A percentile compares a stretch with the other conserved stretches of the same genome.
Evolutionary conservation across 2,888 invertebrate genomes (phyloP).

Genomic region (Scaptomyza reducta): DNA sequence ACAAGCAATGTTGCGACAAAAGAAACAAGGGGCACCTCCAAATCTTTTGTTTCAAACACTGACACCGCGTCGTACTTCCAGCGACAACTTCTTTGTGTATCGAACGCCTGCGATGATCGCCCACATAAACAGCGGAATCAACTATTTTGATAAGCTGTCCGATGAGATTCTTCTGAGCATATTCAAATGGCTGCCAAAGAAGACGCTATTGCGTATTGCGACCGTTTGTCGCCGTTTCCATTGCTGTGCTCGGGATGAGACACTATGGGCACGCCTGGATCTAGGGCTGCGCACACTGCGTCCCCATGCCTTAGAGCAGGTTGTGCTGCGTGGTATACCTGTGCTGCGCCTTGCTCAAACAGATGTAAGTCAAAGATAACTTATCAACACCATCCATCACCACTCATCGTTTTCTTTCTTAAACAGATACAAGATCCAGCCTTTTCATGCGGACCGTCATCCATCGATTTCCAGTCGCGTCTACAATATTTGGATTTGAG

Average conservation of each 20-base stretch:
- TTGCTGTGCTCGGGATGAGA: slow-evolving; percentile 91
- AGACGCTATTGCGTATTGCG: slow-evolving; percentile 88
- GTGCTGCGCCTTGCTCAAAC: slow-evolving; percentile 92
- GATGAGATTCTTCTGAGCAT: slow-evolving; percentile 94
- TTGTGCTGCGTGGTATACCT: slow-evolving; percentile 91
- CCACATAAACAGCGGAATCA: slow-evolving; percentile 82
- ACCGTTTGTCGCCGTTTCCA: slow-evolving; percentile 92
- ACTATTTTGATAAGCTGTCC: slow-evolving; percentile 89
- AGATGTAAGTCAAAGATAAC: slow-evolving; percentile 86
- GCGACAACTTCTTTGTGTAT: slow-evolving; percentile 82
- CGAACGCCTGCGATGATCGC: slow-evolving; percentile 71
- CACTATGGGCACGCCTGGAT: slow-evolving; percentile 93
- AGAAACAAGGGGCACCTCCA: slow-evolving; percentile 34
- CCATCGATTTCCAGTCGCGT: slow-evolving; percentile 85
- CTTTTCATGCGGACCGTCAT: slow-evolving; percentile 31
- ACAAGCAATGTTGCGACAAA: slow-evolving; percentile 65
- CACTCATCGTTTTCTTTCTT: too few species aligned
- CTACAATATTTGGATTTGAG: slow-evolving; percentile 95
- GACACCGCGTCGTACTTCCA: slow-evolving; percentile 55
- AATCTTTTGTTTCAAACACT: slow-evolving; percentile 65
- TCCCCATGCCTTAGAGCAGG: slow-evolving; percentile 89
- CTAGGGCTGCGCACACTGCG: slow-evolving; percentile 89
- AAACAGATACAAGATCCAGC: slow-evolving; percentile 66
- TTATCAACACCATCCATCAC: background rate
- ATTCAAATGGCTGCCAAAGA: slow-evolving; percentile 92